Conservation (phyloP, 1,140 invertebrate genomes). For the Drosophila sproati region DNA sequence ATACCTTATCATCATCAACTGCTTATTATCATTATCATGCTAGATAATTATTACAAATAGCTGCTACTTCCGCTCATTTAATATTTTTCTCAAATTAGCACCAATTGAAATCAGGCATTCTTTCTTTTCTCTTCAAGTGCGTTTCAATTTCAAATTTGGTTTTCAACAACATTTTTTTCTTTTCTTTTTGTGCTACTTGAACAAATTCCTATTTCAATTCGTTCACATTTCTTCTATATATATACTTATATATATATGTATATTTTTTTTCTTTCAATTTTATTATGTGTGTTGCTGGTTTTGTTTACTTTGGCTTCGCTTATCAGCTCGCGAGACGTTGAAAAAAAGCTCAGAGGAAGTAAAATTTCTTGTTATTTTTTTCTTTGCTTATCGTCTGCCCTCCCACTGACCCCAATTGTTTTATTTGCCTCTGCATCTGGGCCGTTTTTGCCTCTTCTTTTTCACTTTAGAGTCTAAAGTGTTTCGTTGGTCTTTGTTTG, state of each 20-base stretch:
- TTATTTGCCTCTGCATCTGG: conserved; percentile 1
- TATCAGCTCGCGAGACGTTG: conserved; percentile 24
- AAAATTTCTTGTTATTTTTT: conserved; percentile 52
- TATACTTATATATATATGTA: too few relatives aligned
- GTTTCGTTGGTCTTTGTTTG: conserved; percentile 34
- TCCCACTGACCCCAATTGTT: conserved; percentile 18
- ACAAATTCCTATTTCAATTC: conserved; percentile 53
- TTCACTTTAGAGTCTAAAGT: conserved; percentile 25
- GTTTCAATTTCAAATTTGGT: conserved; percentile 63
- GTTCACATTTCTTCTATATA: conserved; percentile 30
- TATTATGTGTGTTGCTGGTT: conserved; percentile 15
- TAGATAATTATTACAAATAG: conserved; percentile 4
- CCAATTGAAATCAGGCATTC: conserved; percentile 35
- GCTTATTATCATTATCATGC: conserved; percentile 10
- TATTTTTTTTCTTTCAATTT: neutral
- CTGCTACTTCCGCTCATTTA: conserved; percentile 17
- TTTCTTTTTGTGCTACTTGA: conserved; percentile 14
- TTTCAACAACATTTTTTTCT: conserved; percentile 40
- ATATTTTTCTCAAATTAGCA: conserved; percentile 44
- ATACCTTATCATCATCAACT: conserved; percentile 6
- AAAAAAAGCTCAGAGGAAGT: conserved; percentile 60
- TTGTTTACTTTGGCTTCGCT: conserved; percentile 22
- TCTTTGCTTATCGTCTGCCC: conserved; percentile 38
- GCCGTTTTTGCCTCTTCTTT: conserved; percentile 19
- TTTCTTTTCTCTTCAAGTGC: conserved; percentile 53